These are phyloP conservation scores for Cydia splendana DNA, from an alignment of 1,140 invertebrate genomes.

Conservation along the genomic window DNA sequence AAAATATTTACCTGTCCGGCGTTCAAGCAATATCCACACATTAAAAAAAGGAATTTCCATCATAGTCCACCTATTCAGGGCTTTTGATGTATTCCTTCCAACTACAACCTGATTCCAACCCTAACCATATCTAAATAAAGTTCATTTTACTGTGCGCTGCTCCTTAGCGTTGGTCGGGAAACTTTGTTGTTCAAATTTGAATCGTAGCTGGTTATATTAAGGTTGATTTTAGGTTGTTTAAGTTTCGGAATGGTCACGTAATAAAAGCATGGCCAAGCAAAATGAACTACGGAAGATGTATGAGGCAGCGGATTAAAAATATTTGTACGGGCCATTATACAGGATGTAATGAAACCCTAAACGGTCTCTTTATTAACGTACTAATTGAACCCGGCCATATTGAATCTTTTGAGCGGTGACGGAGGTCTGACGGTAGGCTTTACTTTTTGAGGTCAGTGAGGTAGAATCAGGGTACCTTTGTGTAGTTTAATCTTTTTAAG, in stretches of 20 bases:
- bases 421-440: conserved; percentile 56
- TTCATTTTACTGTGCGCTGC: conserved; percentile 36
- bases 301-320: conserved; percentile 76
- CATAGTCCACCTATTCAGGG: conserved; percentile 52
- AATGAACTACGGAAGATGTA: conserved; percentile 78
- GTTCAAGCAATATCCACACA: conserved; percentile 57
- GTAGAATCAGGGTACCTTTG: neutral
- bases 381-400: conserved; percentile 68
- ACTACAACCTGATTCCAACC: conserved; percentile 34
- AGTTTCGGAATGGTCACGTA: conserved; percentile 45
- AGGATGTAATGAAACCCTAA: conserved; percentile 71
- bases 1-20: conserved; percentile 56
- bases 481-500: neutral
- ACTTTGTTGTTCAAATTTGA: neutral
- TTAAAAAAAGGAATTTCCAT: conserved; percentile 56
- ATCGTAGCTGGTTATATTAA: neutral
- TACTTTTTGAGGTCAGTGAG: conserved; percentile 21
- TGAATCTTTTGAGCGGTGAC: conserved; percentile 68
- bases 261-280: conserved; percentile 68
- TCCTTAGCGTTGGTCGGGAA: conserved; percentile 37
- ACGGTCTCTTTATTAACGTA: conserved; percentile 73
- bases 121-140: conserved; percentile 32
- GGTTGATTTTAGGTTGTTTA: conserved; percentile 20
- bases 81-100: conserved; percentile 33
- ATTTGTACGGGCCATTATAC: conserved; percentile 78